A percentile compares a stretch with the other conserved stretches of the same genome.
Evolutionary conservation across 2,797 vertebrate genomes (phyloP).

Genomic region (Tamandua tetradactyla): DNA sequence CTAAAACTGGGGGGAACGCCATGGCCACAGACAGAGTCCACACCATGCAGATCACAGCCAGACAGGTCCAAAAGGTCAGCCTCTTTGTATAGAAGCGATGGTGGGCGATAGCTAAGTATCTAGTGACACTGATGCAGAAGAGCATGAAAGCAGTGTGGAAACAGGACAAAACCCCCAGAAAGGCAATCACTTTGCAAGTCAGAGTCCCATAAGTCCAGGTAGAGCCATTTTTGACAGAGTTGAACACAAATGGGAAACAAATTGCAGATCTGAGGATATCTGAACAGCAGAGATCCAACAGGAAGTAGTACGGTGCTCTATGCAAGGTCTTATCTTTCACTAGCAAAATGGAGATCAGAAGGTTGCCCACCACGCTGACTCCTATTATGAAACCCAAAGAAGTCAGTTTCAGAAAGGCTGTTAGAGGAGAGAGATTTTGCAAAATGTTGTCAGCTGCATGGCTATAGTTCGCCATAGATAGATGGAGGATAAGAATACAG

Average conservation of each 20-base stretch:
- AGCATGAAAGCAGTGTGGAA: conserved; percentile 99
- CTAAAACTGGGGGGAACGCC: conserved; percentile 98
- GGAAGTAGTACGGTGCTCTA: conserved; percentile 99
- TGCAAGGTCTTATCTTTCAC: conserved; percentile 99
- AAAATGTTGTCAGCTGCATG: conserved; percentile 99
- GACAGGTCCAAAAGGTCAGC: conserved; percentile 98
- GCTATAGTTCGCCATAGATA: conserved; percentile 99
- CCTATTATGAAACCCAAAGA: conserved; percentile 99
- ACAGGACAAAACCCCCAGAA: conserved; percentile 98
- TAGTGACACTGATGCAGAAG: conserved; percentile 99
- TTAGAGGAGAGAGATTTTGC: conserved; percentile 99
- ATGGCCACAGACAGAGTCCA: conserved; percentile 99
- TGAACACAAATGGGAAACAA: conserved; percentile 99
- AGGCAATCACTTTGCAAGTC: conserved; percentile 99
- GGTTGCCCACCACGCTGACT: conserved; percentile 99
- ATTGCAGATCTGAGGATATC: conserved; percentile 99
- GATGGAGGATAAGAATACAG: conserved; percentile 98
- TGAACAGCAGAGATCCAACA: conserved; percentile 99
- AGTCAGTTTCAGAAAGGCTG: conserved; percentile 99
- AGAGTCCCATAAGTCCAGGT: conserved; percentile 98
- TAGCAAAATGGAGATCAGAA: conserved; percentile 99
- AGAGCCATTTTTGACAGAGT: conserved; percentile 99
- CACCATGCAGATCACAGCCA: conserved; percentile 99
- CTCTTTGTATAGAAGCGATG: conserved; percentile 99
- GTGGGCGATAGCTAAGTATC: conserved; percentile 99